Base-by-base conservation (phyloP, 2,113 vertebrate species). In the Triplophysa siluroides region DNA sequence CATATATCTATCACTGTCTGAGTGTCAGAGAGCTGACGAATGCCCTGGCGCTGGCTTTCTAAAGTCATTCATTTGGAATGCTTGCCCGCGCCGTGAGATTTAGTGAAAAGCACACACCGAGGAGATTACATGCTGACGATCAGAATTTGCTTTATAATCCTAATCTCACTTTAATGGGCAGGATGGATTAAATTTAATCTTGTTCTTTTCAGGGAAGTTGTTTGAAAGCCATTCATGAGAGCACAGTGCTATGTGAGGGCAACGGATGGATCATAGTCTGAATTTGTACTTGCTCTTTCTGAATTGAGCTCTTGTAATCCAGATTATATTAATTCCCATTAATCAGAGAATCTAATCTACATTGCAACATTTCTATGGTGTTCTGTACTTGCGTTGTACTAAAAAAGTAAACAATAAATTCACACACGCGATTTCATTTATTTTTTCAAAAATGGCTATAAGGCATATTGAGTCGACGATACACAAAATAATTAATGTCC, bases 1-100 rank as follows among this genome's bases (percentile, higher is more conserved):
- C 64, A 73, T n/a, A 69, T 77, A 72, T 77, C 52, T 14, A 66
- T 78, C 78, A 77, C 21, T 61, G 73, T 67, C 78, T 67, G 10
- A 23, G 47, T 62, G 47, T 2, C 68, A 62, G 19, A 23, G 16
- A 70, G 63, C 45, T 65, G 54, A 75, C 26, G 18, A 69, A 75
- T 43, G 24, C 56, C 54, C 21, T 16, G 52, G 23, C 52, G 8
- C 19, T 67, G 13, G 45, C 45, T 50, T 71, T 60, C 24, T 47
- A 52, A 58, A 56, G 29, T 67, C 18, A 66, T 73, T 54, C 65
- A 14, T 79, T 66, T 24, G n/a, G 12, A 70, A 19, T 23, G 67
- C 60, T 71, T 71, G 23, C 52, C 71, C 8, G 19, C 77, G 21
- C 29, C 7, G 47, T 41, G 54, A 9, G 33, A 63, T 76, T 16